Base-by-base conservation (phyloP, 2,113 vertebrate species). In the Muntiacus reevesi region DNA sequence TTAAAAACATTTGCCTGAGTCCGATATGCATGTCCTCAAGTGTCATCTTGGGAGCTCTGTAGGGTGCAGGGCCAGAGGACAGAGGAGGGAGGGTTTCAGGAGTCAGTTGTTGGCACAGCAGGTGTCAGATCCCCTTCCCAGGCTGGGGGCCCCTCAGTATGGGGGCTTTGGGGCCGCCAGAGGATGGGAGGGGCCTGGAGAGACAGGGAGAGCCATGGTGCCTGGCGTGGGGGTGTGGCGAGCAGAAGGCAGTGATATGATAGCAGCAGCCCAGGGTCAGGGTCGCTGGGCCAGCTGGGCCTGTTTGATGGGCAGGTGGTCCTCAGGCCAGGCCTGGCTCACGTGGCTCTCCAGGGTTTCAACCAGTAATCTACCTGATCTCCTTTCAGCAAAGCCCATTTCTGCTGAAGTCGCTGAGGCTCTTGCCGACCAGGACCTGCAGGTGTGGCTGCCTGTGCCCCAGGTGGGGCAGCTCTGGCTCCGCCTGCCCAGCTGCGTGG, bases 131-230 rank as follows among this genome's bases (percentile, higher is more conserved):
- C 40, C 57, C 78, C 40, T 40, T 40, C 8, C 23, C 2, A 0
- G 33, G 14, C n/a, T 1, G 7, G 28, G 86, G 14, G 36, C 1
- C 57, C 40, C 30, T 23, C 25, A 7, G 11, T 6, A 19, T 10
- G 10, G n/a, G 91, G 8, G 7, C 15, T n/a, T 25, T 43, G n/a
- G 45, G 16, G 81, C 81, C 0, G 3, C 25, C 55, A 40, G 55
- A 33, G 55, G 33, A 6, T 36, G 5, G 13, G 79, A 30, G 47
- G 14, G 1, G 8, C 14, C 19, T 36, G 27, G 17, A 60, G 76
- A 47, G 43, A 19, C 7, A 12, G 3, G 25, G 12, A 19, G 55
- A 47, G 19, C 9, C 1, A 0, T 47, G 21, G n/a, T 10, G 33
- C 78, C 78, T 50, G 45, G 27, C 6, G 1, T 81, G 28, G 16